Evolutionary conservation across 2,888 invertebrate species (phyloP), one percentile per base, ranked within the genome.

Genomic region (Capitulum mitella): DNA sequence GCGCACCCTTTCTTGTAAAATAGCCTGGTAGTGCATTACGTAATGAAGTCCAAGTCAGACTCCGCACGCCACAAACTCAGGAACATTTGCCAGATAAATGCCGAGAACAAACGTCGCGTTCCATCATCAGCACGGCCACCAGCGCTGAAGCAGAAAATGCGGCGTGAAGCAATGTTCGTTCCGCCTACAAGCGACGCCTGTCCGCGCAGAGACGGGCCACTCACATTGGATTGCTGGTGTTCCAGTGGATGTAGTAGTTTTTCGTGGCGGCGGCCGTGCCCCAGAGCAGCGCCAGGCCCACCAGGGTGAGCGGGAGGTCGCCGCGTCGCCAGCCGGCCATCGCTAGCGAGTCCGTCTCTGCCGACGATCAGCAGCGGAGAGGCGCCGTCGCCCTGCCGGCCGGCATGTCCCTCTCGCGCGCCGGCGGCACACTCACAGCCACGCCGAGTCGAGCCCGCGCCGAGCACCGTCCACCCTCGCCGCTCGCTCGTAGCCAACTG

Each of bases 201-300:
- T n/a, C n/a, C n/a, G n/a, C n/a, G n/a, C 43, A 43, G 43, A 43
- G 6, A 12, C 43, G 43, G 43, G 6, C 43, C 12, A 70, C 70
- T 70, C 26, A 70, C 70, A 94, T 94, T 86, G 93, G 93, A 86
- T 94, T 94, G 82, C 93, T 92, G 83, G 93, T 93, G 89, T 94
- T 94, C 94, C 94, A 94, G 85, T 94, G 93, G 87, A 94, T 93
- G 87, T 91, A 92, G 87, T 93, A 93, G 79, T 92, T 91, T 86
- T 93, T 93, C 81, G 92, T 92, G 58, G 77, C 61, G 78, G 75
- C 40, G 40, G 26, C 26, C 26, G 10, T 22, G 10, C 37, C 40
- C 14, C 70, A 37, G 26, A 70, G 12, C 8, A 40, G 8, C 70
- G 19, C 10, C 40, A 70, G 22, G 0, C 1, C 37, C 10, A 40